A percentile compares a stretch with the other conserved stretches of the same genome.
phyloP scores from a whole-genome alignment of 2,888 invertebrate genomes.

The Cephalotes varians region DNA sequence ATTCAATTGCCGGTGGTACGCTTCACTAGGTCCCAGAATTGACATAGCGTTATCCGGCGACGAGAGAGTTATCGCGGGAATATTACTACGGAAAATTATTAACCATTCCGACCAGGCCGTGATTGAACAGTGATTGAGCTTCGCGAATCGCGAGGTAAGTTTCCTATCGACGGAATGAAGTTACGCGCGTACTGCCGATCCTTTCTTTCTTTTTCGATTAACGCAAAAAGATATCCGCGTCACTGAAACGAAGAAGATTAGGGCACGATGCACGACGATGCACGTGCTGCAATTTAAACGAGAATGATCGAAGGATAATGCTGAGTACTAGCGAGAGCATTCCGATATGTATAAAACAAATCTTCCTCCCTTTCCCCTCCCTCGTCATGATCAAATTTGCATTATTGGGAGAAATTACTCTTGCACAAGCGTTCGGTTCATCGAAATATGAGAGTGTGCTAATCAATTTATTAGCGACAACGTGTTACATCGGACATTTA shows the following conservation, averaged over 20 bases:
- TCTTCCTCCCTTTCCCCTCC: background rate
- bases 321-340: background rate
- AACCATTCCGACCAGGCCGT: constrained; percentile 61
- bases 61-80: constrained; percentile 61
- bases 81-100: constrained; percentile 74
- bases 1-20: constrained; percentile 69
- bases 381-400: background rate
- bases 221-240: constrained; percentile 31
- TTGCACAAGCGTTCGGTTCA: background rate
- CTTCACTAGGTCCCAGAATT: constrained; percentile 71
- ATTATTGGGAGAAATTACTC: background rate
- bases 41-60: constrained; percentile 74
- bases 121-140: constrained; percentile 66
- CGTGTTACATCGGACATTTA: background rate
- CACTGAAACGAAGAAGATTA: constrained; percentile 51
- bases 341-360: background rate
- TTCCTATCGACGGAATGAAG: constrained; percentile 57
- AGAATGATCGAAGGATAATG: constrained; percentile 24
- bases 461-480: background rate
- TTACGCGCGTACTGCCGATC: constrained; percentile 10
- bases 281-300: constrained; percentile 45
- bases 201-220: background rate
- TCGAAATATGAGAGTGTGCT: background rate
- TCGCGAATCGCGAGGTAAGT: constrained; percentile 59
- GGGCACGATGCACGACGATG: constrained; percentile 27